A percentile compares a stretch with the other conserved stretches of the same genome.
These are phyloP conservation scores for Caenorhabditis sp. DNA, from an alignment of 2,888 invertebrate species.

Conservation along the genomic window DNA sequence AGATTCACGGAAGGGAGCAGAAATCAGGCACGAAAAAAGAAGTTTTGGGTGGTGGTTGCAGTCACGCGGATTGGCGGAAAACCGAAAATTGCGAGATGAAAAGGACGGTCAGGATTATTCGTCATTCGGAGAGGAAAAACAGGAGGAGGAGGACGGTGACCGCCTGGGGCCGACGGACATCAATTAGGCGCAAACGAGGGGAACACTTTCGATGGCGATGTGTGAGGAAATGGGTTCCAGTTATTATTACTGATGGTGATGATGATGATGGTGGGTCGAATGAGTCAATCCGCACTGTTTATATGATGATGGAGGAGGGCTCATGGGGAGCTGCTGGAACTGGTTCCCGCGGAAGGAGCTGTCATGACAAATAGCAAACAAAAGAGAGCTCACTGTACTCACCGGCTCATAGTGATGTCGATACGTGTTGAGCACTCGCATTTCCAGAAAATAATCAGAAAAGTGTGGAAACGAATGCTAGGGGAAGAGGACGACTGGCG, in stretches of 20 bases:
- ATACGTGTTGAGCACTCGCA: constrained; percentile 49
- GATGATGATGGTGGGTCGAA: no score
- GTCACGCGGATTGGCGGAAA: neutral
- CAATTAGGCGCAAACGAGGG: constrained; percentile 3
- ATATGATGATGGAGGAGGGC: neutral
- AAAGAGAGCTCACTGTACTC: neutral
- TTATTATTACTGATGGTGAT: no score
- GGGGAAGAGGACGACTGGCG: neutral
- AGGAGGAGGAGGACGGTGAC: constrained; percentile 1
- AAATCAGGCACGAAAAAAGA: neutral
- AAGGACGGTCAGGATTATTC: constrained; percentile 20
- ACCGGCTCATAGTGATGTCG: constrained; percentile 56
- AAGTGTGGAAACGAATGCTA: neutral
- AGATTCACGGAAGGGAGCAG: no score
- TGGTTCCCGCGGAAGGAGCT: neutral
- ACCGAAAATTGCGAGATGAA: constrained; percentile 3
- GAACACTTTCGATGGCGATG: neutral
- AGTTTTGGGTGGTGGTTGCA: neutral
- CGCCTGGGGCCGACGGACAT: neutral
- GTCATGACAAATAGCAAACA: constrained; percentile 21
- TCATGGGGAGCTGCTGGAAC: neutral
- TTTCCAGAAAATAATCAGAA: constrained; percentile 3
- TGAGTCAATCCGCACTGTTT: neutral
- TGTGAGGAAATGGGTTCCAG: constrained; percentile 15
- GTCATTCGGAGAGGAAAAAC: constrained; percentile 1